Evolutionary conservation across 53 echinoderm and acorn worm genomes (phyloP).

Genomic region (Mesocentrotus franciscanus): DNA sequence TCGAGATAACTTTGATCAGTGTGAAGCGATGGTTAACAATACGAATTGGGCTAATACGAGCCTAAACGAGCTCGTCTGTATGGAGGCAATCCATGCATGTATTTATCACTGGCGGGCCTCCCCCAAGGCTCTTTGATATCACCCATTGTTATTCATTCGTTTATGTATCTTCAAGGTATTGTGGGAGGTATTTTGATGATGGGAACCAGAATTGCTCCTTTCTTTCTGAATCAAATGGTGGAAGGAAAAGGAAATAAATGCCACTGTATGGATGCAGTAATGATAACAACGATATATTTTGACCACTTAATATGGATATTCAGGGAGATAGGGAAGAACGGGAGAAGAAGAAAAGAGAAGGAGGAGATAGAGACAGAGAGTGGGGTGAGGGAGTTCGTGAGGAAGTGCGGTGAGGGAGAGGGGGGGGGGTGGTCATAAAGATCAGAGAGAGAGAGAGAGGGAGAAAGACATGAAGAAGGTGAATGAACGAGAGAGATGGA

Average conservation of each 20-base stretch:
- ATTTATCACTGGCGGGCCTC: background rate
- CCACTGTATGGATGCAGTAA: background rate
- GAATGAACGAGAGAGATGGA: background rate
- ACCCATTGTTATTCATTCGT: constrained; percentile 2
- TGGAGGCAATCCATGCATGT: background rate
- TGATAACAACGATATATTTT: background rate
- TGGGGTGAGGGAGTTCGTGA: background rate
- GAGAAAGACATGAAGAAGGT: background rate
- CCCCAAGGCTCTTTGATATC: constrained; percentile 10
- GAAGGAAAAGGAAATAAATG: background rate
- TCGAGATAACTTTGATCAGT: background rate
- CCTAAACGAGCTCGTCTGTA: background rate
- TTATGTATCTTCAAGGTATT: background rate
- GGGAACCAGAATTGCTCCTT: background rate
- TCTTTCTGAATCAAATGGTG: background rate
- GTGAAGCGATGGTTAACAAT: background rate
- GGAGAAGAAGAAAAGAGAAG: background rate
- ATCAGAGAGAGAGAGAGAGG: background rate
- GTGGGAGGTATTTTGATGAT: background rate
- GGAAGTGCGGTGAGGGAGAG: background rate
- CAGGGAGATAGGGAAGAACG: background rate
- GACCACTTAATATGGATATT: background rate
- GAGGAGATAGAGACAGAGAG: background rate
- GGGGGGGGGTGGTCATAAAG: background rate
- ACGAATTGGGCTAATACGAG: constrained; percentile 2